Percentiles rank a stretch among this genome's conserved stretches.
These are phyloP conservation scores for Tenrec ecaudatus DNA, from an alignment of 2,113 vertebrate species.

Conservation along the genomic window DNA sequence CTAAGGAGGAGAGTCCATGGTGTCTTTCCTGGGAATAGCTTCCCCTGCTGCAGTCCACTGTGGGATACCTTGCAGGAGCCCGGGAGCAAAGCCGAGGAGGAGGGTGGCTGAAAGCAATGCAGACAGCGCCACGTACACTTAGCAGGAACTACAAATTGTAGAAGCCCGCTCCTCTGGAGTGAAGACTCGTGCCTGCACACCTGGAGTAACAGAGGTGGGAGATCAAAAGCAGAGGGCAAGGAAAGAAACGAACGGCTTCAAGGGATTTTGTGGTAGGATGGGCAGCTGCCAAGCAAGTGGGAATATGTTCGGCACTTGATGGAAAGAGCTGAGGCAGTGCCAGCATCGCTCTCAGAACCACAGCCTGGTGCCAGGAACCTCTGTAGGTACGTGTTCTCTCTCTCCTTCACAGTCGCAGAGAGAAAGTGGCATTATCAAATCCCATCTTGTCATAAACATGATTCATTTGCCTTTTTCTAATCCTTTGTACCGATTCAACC, in stretches of 20 bases:
- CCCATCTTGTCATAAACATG: conserved; percentile 28
- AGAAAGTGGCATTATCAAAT: conserved; percentile 30
- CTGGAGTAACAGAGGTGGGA: background rate
- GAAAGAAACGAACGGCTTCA: background rate
- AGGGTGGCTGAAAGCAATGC: background rate
- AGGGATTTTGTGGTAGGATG: conserved; percentile 18
- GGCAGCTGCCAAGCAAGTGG: conserved; percentile 50
- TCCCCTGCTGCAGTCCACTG: background rate
- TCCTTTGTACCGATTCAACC: conserved; percentile 14
- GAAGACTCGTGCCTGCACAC: background rate
- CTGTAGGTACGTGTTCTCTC: background rate
- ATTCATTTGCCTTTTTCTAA: conserved; percentile 33
- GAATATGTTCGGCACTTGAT: conserved; percentile 17
- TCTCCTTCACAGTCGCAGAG: background rate
- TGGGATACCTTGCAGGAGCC: background rate
- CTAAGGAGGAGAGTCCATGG: background rate
- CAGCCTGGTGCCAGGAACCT: background rate
- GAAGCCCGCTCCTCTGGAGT: background rate
- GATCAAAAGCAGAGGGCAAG: background rate
- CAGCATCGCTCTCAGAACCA: conserved; percentile 4
- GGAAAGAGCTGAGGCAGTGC: background rate
- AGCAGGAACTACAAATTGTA: background rate
- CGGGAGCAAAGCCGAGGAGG: background rate
- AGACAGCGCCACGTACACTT: background rate
- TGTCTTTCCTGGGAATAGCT: background rate